Evolutionary conservation across 1,140 invertebrate species (phyloP), one percentile per base, ranked within the genome.

Genomic region (Dolichoris vasculosae): DNA sequence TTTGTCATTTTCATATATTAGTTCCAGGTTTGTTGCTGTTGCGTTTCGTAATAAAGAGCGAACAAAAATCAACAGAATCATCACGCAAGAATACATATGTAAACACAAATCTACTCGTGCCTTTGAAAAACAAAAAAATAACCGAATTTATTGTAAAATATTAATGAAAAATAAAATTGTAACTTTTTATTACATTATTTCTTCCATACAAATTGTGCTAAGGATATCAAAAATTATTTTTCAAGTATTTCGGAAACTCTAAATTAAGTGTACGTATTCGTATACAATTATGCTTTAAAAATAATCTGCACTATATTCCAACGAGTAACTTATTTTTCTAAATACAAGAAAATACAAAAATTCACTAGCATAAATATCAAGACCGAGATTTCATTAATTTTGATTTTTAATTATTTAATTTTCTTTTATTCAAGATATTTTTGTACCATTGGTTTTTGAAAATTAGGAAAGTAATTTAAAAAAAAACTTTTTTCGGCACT

Each of bases 1-100:
- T 73, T 73, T n/a, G 26, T 73, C 40, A 11, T 73, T 43, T 73
- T 73, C 69, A 43, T 73, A n/a, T n/a, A 73, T 73, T 73, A 73
- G 38, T 20, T 43, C 43, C 20, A 32, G 38, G 3, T 38, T 73
- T 43, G 9, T 73, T n/a, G 69, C 23, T 43, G 11, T 20, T 73
- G 23, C 20, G 69, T 73, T 73, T 73, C 38, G 38, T 73, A 73
- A 73, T 73, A 73, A 73, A 26, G 40, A 43, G 3, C 38, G 69
- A n/a, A 8, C 11, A 43, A 43, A 7, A 43, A 26, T n/a, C 38
- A 73, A 32, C 32, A n/a, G 20, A 73, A 73, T 73, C 17, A n/a
- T 43, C 40, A 15, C n/a, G n/a, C 69, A 4, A 73, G 38, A n/a
- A 73, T 38, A 38, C 55, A 71, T 17, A 40, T 23, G 8, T 71